Conservation (phyloP, 2,888 invertebrate species). For the Clitarchus hookeri region DNA sequence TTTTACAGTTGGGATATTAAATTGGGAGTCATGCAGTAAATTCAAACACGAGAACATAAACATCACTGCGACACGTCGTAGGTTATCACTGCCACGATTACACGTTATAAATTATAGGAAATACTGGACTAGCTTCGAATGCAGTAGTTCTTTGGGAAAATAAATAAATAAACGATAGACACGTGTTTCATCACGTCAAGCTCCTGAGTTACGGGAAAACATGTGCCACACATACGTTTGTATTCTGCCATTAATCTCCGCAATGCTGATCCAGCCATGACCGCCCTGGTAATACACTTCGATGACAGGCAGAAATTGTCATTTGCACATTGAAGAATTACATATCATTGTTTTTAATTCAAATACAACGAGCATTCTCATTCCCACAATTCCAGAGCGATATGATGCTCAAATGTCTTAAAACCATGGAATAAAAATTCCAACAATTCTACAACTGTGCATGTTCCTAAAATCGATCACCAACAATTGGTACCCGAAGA, state of each 20-base stretch:
- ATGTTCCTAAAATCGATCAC: too few relatives aligned
- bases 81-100: too few relatives aligned
- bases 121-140: background rate
- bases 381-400: too few relatives aligned
- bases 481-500: too few relatives aligned
- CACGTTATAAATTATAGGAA: background rate
- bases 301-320: background rate
- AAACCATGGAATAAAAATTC: too few relatives aligned
- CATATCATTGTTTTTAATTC: background rate
- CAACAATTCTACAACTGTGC: too few relatives aligned
- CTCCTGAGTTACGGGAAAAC: background rate
- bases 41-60: too few relatives aligned
- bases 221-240: slow-evolving; percentile 64
- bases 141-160: background rate
- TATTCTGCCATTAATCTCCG: slow-evolving; percentile 87
- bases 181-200: background rate
- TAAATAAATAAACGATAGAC: background rate
- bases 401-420: too few relatives aligned
- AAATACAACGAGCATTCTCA: too few relatives aligned
- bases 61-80: too few relatives aligned
- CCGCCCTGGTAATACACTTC: background rate
- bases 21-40: too few relatives aligned
- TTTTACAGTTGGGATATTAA: too few relatives aligned
- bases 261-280: slow-evolving; percentile 83
- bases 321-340: background rate